Percentiles rank a stretch among this genome's conserved stretches.
phyloP scores from a whole-genome alignment of 2,113 vertebrate genomes.

The Dinomys branickii region DNA sequence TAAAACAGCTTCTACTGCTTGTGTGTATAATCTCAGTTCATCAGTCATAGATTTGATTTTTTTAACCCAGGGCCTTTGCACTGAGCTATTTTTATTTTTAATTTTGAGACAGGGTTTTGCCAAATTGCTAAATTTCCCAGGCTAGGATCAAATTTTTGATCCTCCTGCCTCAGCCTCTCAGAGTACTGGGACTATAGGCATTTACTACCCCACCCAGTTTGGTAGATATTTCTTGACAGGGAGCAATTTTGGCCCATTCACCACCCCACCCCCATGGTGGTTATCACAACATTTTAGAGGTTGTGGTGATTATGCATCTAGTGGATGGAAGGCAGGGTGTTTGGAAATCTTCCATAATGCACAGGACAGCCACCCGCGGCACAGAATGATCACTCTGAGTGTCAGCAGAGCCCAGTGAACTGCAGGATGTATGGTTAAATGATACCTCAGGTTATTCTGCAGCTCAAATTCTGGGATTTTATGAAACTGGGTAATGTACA shows the following conservation, averaged over 20 bases:
- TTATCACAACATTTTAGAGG: neutral
- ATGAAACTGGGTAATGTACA: neutral
- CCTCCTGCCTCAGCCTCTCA: neutral
- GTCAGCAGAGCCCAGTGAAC: neutral
- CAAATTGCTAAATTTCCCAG: neutral
- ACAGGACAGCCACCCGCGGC: neutral
- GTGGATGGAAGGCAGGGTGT: neutral
- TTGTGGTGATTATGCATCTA: too few relatives aligned
- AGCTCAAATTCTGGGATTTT: conserved; percentile 1
- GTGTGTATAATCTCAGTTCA: neutral
- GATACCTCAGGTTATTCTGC: neutral
- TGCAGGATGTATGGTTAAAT: neutral
- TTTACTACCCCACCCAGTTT: neutral
- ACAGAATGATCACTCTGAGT: neutral
- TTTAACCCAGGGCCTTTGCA: neutral
- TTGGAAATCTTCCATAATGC: neutral
- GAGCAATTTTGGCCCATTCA: neutral
- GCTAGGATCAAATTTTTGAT: neutral
- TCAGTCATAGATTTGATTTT: neutral
- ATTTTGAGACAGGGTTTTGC: neutral
- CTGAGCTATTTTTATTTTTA: neutral
- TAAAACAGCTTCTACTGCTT: neutral
- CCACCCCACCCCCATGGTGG: neutral
- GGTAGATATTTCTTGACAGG: neutral
- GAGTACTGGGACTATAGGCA: neutral